Evolutionary conservation across 2,113 vertebrate genomes (phyloP), one percentile per base, ranked within the genome.

Genomic region (Morone chrysops): DNA sequence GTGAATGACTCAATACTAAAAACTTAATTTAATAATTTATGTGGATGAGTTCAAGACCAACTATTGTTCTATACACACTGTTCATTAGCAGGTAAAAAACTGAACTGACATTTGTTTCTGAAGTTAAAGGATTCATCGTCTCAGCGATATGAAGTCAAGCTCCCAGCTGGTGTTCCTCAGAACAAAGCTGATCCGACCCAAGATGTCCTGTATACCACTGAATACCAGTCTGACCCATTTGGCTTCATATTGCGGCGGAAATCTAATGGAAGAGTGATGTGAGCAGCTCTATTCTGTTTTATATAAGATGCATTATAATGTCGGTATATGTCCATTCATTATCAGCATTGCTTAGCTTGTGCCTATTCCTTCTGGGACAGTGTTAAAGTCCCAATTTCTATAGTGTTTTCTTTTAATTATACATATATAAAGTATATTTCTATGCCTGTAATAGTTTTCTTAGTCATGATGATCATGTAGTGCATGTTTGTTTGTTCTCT

Each of bases 141-240:
- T 69, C 88, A 63, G 67, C 95, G 98, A 68, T 99, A 97, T 18
- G 97, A 99, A 84, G 98, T 99, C 61, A 95, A 96, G 0, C 88
- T 98, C 85, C 89, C 91, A 56, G 90, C 78, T 20, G 9, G 65
- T 38, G 62, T 76, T 0, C 92, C 95, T 0, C 74, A 14, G 6
- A 89, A 2, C 13, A 53, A 0, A 50, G 38, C 82, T 53, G 87
- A 47, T 17, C 31, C 31, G 31, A 74, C 78, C 0, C 4, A 81
- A 0, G 25, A 88, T 43, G 13, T 85, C 0, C 94, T 97, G 4
- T 99, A 96, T 65, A 91, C 86, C 3, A 85, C 96, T 47, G 93
- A 87, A 56, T 95, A 96, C 81, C 95, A 83, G 1, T 61, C 67
- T 3, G 95, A 98, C 0, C 97, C 97, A 14, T 99, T 99, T 57